Base-by-base conservation (phyloP, 2,888 invertebrate genomes). In the Frankliniella fusca region DNA sequence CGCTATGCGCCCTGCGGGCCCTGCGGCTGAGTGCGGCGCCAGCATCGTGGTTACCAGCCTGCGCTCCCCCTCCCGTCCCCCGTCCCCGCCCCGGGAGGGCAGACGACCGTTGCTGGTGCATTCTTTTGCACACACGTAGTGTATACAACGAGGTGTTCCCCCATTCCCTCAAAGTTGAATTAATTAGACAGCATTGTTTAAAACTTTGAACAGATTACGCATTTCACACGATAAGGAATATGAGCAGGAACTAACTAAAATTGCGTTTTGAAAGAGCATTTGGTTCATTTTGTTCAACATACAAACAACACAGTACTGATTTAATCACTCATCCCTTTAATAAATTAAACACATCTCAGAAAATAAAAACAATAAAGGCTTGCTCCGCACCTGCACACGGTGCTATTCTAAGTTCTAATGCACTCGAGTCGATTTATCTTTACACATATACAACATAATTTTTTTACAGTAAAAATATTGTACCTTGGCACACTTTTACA, bases 301-400 rank as follows among this genome's bases (percentile, higher is more conserved):
- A 23, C 23, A 70, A 3, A 76, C 27, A 38, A 76, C 70, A 76
- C 70, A 9, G 23, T 27, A 76, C 27, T 76, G 23, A 23, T 76
- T 76, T 12, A 23, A 12, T 27, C 70, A 76, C 70, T 76, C 70
- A 23, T 76, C 70, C 70, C 70, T 76, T 23, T 27, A 76, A 76
- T 76, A 76, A 76, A 76, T 76, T 76, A 76, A 76, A 76, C 27
- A 27, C 70, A 27, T 76, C 70, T 76, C 70, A 23, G 9, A 76
- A 76, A 76, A 76, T 76, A 76, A 76, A 76, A 76, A 76, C 70
- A 76, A 76, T 76, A 76, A 76, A 23, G 27, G 70, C 27, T 23
- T 76, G 70, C 70, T 23, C 27, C 10, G 70, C 70, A 76, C 70
- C 27, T 1, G 70, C 70, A 76, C 70, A 27, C 70, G 27, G 12